Evolutionary conservation across 2,888 invertebrate genomes (phyloP).

Genomic region (Ornithoptera alexandrae): DNA sequence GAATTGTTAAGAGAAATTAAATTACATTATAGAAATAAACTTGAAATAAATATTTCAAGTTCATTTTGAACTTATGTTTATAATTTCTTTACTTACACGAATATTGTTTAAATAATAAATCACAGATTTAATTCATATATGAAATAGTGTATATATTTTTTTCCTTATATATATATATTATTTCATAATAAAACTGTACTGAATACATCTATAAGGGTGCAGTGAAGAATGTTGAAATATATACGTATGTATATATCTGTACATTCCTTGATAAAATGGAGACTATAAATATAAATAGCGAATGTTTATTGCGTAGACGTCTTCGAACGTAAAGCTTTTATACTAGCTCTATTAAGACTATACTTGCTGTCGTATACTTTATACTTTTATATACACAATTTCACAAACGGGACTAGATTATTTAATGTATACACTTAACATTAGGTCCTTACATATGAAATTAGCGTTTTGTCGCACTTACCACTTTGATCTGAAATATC

Average conservation of each 20-base stretch:
- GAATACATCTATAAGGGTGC: not conserved
- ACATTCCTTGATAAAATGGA: not conserved
- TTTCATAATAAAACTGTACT: not conserved
- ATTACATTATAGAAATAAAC: not conserved
- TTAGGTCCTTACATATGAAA: too few relatives aligned
- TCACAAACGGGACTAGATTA: not conserved
- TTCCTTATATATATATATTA: too few relatives aligned
- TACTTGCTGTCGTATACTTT: not conserved
- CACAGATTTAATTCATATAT: too few relatives aligned
- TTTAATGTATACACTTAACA: not conserved
- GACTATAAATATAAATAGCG: not conserved
- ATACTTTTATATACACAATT: not conserved
- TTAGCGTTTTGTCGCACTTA: too few relatives aligned
- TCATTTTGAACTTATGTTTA: too few relatives aligned
- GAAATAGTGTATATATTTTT: too few relatives aligned
- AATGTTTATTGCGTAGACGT: not conserved
- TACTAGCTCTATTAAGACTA: conserved; percentile 1
- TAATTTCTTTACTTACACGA: too few relatives aligned
- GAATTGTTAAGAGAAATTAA: not conserved
- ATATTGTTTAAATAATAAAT: too few relatives aligned
- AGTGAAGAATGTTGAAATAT: not conserved
- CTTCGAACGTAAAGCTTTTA: conserved; percentile 1
- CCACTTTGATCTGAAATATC: too few relatives aligned
- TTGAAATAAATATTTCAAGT: too few relatives aligned
- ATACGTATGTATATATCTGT: not conserved